Base-by-base conservation (phyloP, 2,113 vertebrate species). In the Eleginops maclovinus region DNA sequence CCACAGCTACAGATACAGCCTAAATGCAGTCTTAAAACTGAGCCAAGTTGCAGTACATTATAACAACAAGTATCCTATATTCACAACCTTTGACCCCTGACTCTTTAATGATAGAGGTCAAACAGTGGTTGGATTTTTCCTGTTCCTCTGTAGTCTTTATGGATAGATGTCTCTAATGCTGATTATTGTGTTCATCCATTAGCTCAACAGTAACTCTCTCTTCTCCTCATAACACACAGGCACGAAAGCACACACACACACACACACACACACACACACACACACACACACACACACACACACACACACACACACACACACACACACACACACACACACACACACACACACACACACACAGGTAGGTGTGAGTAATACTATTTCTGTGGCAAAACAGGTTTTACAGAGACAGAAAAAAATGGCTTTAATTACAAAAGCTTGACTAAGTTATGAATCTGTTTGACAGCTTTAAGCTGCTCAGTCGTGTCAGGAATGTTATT, bases 331-430 rank as follows among this genome's bases (percentile, higher is more conserved):
- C 31, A 40, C 58, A 41, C 31, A 60, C 58, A 60, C 31, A 60
- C 17, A n/a, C 36, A 41, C 58, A 17, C 59, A 61, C 58, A 15
- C 24, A 47, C 17, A 65, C 10, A 43, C 40, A 43, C 3, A 26
- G 13, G 59, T 44, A 55, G 9, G 60, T 66, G 36, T 78, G 59
- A 75, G 47, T 69, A 62, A 50, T 43, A 8, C 24, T 43, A 49
- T 69, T 24, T 51, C 71, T 83, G 75, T 40, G n/a, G 75, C 54
- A 28, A 69, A 84, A 87, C 90, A 10, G 82, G 88, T 92, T 91
- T 66, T 53, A 66, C 83, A 58, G 69, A 75, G 46, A 64, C 26
- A 49, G 50, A 28, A 11, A 10, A 40, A 31, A 70, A 50, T 31
- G 51, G 47, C 21, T 16, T 36, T 36, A 36, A 16, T 6, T 19